Evolutionary conservation across 2,113 vertebrate species (phyloP), one percentile per base, ranked within the genome.

Genomic region (Microcebus murinus): DNA sequence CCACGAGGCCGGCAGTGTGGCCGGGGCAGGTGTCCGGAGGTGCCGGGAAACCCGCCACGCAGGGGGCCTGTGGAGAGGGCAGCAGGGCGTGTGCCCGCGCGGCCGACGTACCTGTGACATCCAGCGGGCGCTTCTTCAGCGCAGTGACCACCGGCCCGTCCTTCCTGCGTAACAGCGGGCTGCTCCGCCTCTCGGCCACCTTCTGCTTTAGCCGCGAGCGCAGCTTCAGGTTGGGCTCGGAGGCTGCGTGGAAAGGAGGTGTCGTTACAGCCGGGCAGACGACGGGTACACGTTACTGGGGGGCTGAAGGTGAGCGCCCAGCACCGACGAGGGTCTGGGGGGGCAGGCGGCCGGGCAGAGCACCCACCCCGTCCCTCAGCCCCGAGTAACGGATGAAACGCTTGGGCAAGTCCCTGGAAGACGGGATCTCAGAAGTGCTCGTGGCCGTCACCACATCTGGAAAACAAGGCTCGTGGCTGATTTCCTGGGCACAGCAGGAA

Each of bases 161-260:
- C 94, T 99, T 99, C 90, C 99, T 98, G 93, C 99, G 99, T 85
- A 99, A 95, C 71, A 99, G 98, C 4, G 99, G 99, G 96, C 99
- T 99, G 98, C 99, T 99, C 96, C 99, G 99, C 23, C 99, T 98
- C 95, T 99, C 99, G 0, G 99, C 99, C 96, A 99, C 99, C 97
- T 99, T 99, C 98, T 99, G 99, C 98, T 99, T 99, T 98, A 99
- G 99, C 91, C 99, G 98, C 83, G 99, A 99, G n/a, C 99, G 99
- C 70, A 99, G 97, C 96, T 99, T 99, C 97, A 99, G 98, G 97
- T 99, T 99, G 98, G 99, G 99, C 96, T 99, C 99, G 67, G 99
- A 99, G 0, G 99, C 99, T 99, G 98, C 48, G 45, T 0, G 1
- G 2, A 14, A 93, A 93, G 57, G 52, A 74, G 82, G 71, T 0